A percentile compares a stretch with the other conserved stretches of the same genome.
Evolutionary conservation across 2,797 vertebrate species (phyloP).

Genomic region (Cetoscarus ocellatus): DNA sequence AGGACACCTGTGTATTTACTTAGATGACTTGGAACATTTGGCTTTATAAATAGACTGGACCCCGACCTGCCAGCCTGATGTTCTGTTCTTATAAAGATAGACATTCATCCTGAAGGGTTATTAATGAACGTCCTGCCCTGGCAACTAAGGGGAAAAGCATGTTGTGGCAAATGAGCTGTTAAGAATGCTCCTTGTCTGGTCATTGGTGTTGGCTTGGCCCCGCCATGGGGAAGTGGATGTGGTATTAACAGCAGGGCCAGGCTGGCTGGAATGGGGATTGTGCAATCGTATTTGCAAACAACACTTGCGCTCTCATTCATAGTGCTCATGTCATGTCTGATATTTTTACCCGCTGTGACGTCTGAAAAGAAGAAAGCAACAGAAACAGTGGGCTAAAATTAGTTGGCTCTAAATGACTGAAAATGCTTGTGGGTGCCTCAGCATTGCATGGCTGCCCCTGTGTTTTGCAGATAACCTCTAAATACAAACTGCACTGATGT

Average conservation of each 20-base stretch:
- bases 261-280: slow-evolving; percentile 77
- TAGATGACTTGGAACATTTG: slow-evolving; percentile 83
- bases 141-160: slow-evolving; percentile 82
- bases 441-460: slow-evolving; percentile 56
- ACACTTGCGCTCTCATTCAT: slow-evolving; percentile 84
- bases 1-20: slow-evolving; percentile 72
- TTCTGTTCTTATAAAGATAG: slow-evolving; percentile 82
- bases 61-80: slow-evolving; percentile 79
- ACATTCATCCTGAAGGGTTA: slow-evolving; percentile 84
- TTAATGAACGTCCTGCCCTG: slow-evolving; percentile 82
- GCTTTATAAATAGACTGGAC: slow-evolving; percentile 84
- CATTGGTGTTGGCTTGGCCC: slow-evolving; percentile 61
- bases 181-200: slow-evolving; percentile 75
- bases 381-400: slow-evolving; percentile 89
- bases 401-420: slow-evolving; percentile 79
- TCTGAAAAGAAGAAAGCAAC: slow-evolving; percentile 80
- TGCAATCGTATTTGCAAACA: slow-evolving; percentile 89
- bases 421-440: slow-evolving; percentile 62
- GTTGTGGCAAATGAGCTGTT: slow-evolving; percentile 73
- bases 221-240: slow-evolving; percentile 57
- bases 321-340: slow-evolving; percentile 71
- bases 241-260: slow-evolving; percentile 74
- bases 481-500: slow-evolving; percentile 59
- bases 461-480: slow-evolving; percentile 67
- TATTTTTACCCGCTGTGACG: slow-evolving; percentile 87